Conservation (phyloP, 2,113 vertebrate genomes). For the Conger conger region DNA sequence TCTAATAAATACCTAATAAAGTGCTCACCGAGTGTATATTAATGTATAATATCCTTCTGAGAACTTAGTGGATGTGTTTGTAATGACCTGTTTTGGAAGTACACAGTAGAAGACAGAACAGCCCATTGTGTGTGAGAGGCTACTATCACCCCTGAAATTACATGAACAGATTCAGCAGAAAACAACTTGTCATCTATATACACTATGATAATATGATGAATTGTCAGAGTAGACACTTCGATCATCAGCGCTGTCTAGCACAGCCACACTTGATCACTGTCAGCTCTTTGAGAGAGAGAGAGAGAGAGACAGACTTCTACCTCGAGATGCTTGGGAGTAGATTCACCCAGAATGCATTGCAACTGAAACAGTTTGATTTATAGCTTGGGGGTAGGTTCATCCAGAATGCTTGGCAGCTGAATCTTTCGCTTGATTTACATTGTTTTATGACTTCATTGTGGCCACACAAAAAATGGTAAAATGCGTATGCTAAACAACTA, state of each 20-base stretch:
- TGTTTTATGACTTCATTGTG: too few species aligned
- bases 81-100: background rate
- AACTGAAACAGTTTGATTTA: too few species aligned
- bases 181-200: conserved; percentile 67
- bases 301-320: background rate
- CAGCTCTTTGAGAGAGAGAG: conserved; percentile 42
- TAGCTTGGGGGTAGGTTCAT: too few species aligned
- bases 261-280: conserved; percentile 74
- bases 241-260: conserved; percentile 68
- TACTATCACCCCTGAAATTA: conserved; percentile 46
- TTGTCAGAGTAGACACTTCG: conserved; percentile 64
- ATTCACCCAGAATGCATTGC: background rate
- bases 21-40: too few species aligned
- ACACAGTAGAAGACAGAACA: conserved; percentile 14
- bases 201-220: conserved; percentile 69
- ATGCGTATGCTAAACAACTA: too few species aligned
- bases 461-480: too few species aligned
- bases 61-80: background rate
- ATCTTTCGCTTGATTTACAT: too few species aligned
- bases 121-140: background rate
- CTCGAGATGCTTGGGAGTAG: background rate
- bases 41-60: background rate
- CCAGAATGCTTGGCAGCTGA: too few species aligned
- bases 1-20: too few species aligned
- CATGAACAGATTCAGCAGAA: conserved; percentile 57